Evolutionary conservation across 2,888 invertebrate species (phyloP).

Genomic region (Drosophila histrio): DNA sequence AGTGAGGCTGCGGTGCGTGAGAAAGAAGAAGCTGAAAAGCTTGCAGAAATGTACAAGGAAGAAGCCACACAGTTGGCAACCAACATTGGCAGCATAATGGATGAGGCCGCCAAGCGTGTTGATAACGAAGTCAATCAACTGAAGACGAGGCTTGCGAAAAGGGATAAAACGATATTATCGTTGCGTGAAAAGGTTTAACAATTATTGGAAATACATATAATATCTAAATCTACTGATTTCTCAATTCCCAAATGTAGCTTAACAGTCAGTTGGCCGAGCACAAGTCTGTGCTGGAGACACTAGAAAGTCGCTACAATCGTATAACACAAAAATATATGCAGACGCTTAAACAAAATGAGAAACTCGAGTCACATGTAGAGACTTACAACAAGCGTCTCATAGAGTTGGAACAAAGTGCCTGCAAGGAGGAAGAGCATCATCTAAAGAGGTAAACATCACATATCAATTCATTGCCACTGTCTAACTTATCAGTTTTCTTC

Average conservation of each 20-base stretch:
- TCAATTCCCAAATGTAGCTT: conserved; percentile 39
- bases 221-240: neutral
- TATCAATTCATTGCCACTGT: neutral
- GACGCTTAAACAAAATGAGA: conserved; percentile 63
- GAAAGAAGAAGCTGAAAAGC: conserved; percentile 85
- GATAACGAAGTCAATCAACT: conserved; percentile 86
- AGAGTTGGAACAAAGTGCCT: conserved; percentile 86
- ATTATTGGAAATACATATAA: neutral
- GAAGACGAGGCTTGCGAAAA: conserved; percentile 86
- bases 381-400: conserved; percentile 81
- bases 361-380: conserved; percentile 82
- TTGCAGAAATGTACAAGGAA: conserved; percentile 85
- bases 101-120: conserved; percentile 86
- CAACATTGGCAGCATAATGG: conserved; percentile 85
- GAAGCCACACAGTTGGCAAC: conserved; percentile 86
- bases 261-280: conserved; percentile 55
- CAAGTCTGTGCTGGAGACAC: conserved; percentile 61
- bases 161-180: conserved; percentile 85
- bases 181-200: conserved; percentile 83
- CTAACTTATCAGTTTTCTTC: neutral
- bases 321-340: conserved; percentile 75
- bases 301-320: conserved; percentile 81
- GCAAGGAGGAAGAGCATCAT: conserved; percentile 84
- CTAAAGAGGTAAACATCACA: neutral
- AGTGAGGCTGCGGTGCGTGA: conserved; percentile 86